Percentiles rank a stretch among this genome's conserved stretches.
Evolutionary conservation across 1,140 invertebrate species (phyloP).

Genomic region (Vollenhovia emeryi): DNA sequence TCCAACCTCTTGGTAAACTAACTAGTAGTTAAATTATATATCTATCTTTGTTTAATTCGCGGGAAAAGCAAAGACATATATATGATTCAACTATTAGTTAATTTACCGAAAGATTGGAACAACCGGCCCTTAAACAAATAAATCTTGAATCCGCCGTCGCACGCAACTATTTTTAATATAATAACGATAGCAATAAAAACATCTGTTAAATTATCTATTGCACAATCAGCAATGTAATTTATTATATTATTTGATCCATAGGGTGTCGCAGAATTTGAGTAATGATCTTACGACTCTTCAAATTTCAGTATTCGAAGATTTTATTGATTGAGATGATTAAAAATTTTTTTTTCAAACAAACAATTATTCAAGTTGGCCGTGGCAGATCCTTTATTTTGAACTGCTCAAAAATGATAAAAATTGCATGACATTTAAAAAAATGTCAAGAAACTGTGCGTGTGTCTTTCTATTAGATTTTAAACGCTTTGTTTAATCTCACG

Average conservation of each 20-base stretch:
- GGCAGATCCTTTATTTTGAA: neutral
- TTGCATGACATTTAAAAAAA: neutral
- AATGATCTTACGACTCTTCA: neutral
- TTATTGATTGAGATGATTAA: neutral
- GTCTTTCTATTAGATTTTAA: neutral
- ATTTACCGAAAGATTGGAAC: too few relatives aligned
- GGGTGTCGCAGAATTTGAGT: neutral
- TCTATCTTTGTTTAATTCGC: too few relatives aligned
- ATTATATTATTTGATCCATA: slow-evolving; percentile 2
- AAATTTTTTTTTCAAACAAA: neutral
- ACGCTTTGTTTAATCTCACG: neutral
- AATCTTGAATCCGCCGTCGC: neutral
- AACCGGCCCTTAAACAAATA: neutral
- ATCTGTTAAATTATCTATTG: neutral
- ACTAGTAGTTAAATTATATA: too few relatives aligned
- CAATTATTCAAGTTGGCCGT: neutral
- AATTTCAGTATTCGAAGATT: neutral
- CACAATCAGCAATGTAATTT: neutral
- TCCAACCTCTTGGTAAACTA: too few relatives aligned
- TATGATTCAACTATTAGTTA: too few relatives aligned
- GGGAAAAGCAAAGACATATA: too few relatives aligned
- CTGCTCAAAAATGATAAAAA: neutral
- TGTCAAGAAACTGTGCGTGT: neutral
- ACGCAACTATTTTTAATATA: neutral
- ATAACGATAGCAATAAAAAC: slow-evolving; percentile 17